Evolutionary conservation across 2,797 vertebrate genomes (phyloP), one percentile per base, ranked within the genome.

Genomic region (Hylomyscus alleni): DNA sequence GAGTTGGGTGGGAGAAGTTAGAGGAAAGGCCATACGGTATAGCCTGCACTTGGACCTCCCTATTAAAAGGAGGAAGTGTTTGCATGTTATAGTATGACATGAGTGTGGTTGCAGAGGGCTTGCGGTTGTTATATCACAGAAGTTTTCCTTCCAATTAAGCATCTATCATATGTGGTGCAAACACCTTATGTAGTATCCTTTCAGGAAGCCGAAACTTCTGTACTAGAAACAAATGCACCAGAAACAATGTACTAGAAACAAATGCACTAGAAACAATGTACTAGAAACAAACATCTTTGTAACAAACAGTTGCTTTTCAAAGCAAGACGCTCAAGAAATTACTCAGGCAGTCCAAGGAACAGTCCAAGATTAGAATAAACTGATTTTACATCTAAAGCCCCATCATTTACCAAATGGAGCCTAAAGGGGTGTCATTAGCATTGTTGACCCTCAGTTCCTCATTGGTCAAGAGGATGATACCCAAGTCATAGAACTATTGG

Each of bases 391-490:
- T 65, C 56, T 89, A 56, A 86, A 76, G 58, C 12, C 20, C 65
- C 14, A 15, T 52, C 13, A 10, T 75, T 80, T 58, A 40, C 62
- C 37, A 60, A 82, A 29, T n/a, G 26, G 69, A 96, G 44, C 52
- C 73, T 82, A 62, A 69, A 77, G 65, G 69, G 69, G 65, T 58
- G 19, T 24, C 24, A 6, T 77, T 90, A 65, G 40, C n/a, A 67
- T 77, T 0, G 3, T 34, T 7, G 22, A 44, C 60, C 34, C n/a
- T 92, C 19, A 83, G 24, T 40, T 88, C 93, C 76, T 92, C 29
- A 8, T 94, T 88, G 91, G 20, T 56, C 92, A 90, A 13, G 50
- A 93, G 60, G 44, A 26, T 86, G n/a, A 78, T 31, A 67, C 17
- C 54, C 15, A 34, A 3, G 52, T 89, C 37, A 24, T 73, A 87